Base-by-base conservation (phyloP, 1,140 invertebrate genomes). In the Heterodera carotae region DNA sequence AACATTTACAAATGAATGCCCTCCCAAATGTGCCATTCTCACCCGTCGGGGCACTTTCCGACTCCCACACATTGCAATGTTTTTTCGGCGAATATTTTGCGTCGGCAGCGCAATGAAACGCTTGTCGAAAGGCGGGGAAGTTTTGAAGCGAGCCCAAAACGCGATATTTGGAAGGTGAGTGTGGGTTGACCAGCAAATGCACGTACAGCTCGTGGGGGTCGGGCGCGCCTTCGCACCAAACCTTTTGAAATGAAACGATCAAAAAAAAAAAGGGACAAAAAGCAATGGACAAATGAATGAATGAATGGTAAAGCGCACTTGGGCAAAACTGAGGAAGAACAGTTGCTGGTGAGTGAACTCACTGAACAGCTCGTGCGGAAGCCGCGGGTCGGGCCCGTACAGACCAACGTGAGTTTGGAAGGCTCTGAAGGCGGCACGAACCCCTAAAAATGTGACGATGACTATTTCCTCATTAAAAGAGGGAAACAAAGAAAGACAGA, bases 41-140 rank as follows among this genome's bases (percentile, higher is more conserved):
- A 53, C 48, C 48, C 48, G 48, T 18, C 15, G 66, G 34, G 59
- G 31, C 67, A 31, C 75, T 76, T 34, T 80, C 78, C 25, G 78
- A 80, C 53, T 56, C 75, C 79, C 84, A 85, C 6, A 85, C 84
- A 59, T 83, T 76, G 74, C 84, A 85, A 69, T 84, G 84, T 25
- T 80, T 79, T n/a, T 43, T 66, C 71, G 84, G 84, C 33, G 84
- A 78, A 39, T 85, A 82, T 7, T 15, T 31, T 6, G 69, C 29
- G 22, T 75, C 76, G 15, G 62, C 69, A 7, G 81, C 77, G 70
- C 84, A 85, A 74, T 85, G 86, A 67, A 86, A 85, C 15, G 84
- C 84, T n/a, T 66, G 48, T 62, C 71, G 67, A 75, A 85, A 85
- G 36, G 84, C 84, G n/a, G 84, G 84, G 72, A 87, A 86, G 74